Conservation (phyloP, 2,113 vertebrate genomes). For the Bufo bufo region DNA sequence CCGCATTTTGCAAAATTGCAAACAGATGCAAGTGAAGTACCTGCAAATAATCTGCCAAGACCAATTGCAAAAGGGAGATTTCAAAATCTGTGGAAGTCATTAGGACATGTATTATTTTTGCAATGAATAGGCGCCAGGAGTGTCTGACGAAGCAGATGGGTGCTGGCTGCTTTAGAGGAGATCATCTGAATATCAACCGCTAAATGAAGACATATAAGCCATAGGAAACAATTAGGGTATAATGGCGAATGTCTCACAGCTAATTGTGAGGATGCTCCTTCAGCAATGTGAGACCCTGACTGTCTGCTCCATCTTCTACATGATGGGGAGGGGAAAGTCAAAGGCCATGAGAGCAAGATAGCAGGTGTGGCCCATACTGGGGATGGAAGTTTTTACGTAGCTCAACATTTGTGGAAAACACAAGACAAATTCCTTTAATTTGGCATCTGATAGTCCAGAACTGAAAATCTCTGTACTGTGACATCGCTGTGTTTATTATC, state of each 20-base stretch:
- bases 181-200: constrained; percentile 86
- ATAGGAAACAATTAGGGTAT: constrained; percentile 95
- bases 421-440: background rate
- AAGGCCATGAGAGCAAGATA: background rate
- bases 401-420: background rate
- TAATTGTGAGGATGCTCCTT: constrained; percentile 92
- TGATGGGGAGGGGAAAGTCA: background rate
- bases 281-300: constrained; percentile 51
- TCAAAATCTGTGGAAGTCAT: constrained; percentile 99
- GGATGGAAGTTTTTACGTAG: background rate
- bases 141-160: constrained; percentile 99
- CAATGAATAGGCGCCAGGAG: constrained; percentile 97
- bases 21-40: constrained; percentile 99
- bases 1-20: constrained; percentile 99
- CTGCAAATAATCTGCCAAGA: constrained; percentile 99
- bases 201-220: constrained; percentile 95
- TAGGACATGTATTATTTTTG: constrained; percentile 99
- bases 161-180: constrained; percentile 96
- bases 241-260: constrained; percentile 96
- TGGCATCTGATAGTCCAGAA: background rate
- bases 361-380: too few relatives aligned
- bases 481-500: too few relatives aligned
- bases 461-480: too few relatives aligned
- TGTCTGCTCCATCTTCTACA: background rate
- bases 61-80: constrained; percentile 99